Conservation (phyloP, 1,140 invertebrate genomes). For the Leptinotarsa texana region DNA sequence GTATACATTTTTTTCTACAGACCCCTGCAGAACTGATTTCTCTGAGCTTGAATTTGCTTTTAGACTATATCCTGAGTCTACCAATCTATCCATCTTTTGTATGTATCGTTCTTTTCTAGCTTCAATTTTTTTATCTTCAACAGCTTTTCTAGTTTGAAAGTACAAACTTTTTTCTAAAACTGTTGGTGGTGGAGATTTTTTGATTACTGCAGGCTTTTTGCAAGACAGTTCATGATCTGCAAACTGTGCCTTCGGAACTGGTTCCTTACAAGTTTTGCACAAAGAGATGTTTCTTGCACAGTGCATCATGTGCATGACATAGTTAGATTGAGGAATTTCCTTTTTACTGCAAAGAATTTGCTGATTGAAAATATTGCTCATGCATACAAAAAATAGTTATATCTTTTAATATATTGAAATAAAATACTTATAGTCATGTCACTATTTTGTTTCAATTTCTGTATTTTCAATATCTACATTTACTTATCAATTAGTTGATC, state of each 20-base stretch:
- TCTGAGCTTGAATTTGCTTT: conserved; percentile 23
- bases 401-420: too few species aligned
- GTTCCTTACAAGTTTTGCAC: conserved; percentile 52
- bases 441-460: too few species aligned
- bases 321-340: conserved; percentile 54
- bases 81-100: conserved; percentile 40
- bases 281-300: conserved; percentile 53
- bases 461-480: too few species aligned
- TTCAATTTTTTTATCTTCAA: conserved; percentile 42
- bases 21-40: neutral
- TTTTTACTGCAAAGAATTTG: conserved; percentile 48
- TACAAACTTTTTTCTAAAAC: conserved; percentile 46
- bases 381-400: too few species aligned
- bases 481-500: neutral
- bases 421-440: too few species aligned
- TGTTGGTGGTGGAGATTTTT: conserved; percentile 36
- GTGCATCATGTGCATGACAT: conserved; percentile 55
- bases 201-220: conserved; percentile 29
- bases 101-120: conserved; percentile 39
- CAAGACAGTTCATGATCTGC: conserved; percentile 47
- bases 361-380: too few species aligned
- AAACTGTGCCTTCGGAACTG: conserved; percentile 49
- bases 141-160: conserved; percentile 40
- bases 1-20: neutral
- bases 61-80: conserved; percentile 40